Base-by-base conservation (phyloP, 2,797 vertebrate species). In the Chromobotia macracanthus region DNA sequence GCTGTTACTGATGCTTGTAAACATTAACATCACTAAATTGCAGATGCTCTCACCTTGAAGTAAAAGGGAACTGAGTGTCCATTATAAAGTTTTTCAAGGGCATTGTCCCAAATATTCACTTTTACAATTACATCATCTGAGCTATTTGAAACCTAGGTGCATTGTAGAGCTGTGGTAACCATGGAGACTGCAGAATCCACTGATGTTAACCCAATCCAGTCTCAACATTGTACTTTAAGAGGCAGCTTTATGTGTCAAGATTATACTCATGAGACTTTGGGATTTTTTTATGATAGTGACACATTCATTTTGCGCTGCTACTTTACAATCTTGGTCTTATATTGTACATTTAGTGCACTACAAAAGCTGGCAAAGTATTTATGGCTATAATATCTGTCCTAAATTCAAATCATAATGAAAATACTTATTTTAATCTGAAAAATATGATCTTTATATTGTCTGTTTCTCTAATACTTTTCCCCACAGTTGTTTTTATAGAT, bases 111-210 rank as follows among this genome's bases (percentile, higher is more conserved):
- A 78, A 53, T 70, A 64, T 64, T 63, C 46, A 64, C 31, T 51
- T 69, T 41, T 48, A 2, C 31, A 25, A 31, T 71, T 63, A n/a
- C 67, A 71, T 78, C 56, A 78, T 9, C 50, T 1, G 31, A 15
- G 76, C 58, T 78, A 41, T 71, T 71, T 35, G 56, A 53, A 71
- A 44, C 19, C 28, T n/a, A 63, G 66, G 28, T 63, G 76, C 56
- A 63, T 77, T 19, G 51, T 41, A 31, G 66, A 51, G 28, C 44
- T 51, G 51, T 0, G 5, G 76, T 78, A 71, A 51, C 67, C 76
- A 78, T 78, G 76, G 76, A 70, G 67, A 78, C 76, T 63, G 56
- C 67, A 61, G 55, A 23, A 63, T 71, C 21, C 53, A 77, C 75
- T 69, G 65, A 77, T 69, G 75, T 60, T 46, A 18, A 12, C 7